A percentile compares a stretch with the other conserved stretches of the same genome.
Evolutionary conservation across 2,888 invertebrate species (phyloP).

Genomic region (Rhagonycha lutea): DNA sequence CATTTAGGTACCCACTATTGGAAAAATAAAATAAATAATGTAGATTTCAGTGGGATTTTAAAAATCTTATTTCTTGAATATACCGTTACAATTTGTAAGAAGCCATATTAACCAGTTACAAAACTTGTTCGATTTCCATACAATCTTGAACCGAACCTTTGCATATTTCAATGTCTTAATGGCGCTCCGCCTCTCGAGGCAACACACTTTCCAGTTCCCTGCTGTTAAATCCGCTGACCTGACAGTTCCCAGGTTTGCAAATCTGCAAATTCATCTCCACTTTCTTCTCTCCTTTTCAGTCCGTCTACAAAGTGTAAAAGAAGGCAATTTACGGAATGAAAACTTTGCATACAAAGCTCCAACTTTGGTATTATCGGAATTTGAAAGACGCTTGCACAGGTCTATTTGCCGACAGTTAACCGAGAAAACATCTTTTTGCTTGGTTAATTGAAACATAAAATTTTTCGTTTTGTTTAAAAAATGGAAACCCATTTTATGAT

Average conservation of each 20-base stretch:
- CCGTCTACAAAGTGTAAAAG: conserved; percentile 26
- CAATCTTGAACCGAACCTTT: conserved; percentile 21
- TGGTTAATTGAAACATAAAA: not conserved
- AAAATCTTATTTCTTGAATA: not conserved
- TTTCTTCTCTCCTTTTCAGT: conserved; percentile 23
- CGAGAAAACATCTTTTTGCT: not conserved
- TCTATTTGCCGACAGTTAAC: not conserved
- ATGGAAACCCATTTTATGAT: not conserved
- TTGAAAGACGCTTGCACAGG: not conserved
- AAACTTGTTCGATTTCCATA: conserved; percentile 32
- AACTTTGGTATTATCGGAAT: not conserved
- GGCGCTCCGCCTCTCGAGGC: conserved; percentile 26
- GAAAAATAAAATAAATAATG: not conserved
- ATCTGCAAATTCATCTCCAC: conserved; percentile 31
- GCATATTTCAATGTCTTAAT: conserved; percentile 29
- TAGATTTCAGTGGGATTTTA: not conserved
- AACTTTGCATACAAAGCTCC: conserved; percentile 4
- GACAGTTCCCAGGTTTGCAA: conserved; percentile 27
- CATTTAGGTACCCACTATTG: not conserved
- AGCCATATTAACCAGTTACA: conserved; percentile 11
- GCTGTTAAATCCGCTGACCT: conserved; percentile 33
- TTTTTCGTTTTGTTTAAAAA: not conserved
- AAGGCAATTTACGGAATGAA: conserved; percentile 28
- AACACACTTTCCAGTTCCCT: conserved; percentile 27
- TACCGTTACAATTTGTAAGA: conserved; percentile 11